phyloP scores from a whole-genome alignment of 1,140 invertebrate species.

The Subanguina moxae region DNA sequence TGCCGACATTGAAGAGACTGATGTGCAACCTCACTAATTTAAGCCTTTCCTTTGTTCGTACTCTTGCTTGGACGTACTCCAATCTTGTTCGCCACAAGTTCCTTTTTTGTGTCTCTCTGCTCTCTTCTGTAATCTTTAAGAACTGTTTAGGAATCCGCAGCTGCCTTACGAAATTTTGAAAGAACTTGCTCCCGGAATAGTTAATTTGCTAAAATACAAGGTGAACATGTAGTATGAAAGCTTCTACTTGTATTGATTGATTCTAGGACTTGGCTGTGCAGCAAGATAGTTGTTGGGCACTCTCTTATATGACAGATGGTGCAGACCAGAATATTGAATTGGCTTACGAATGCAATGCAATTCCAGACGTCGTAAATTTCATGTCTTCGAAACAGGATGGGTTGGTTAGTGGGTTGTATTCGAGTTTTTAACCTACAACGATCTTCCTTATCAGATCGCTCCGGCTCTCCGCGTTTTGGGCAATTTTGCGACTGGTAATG shows the following conservation, averaged over 20 bases:
- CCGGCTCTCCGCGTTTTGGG: constrained; percentile 38
- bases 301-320: constrained; percentile 45
- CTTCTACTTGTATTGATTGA: no score
- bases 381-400: constrained; percentile 10
- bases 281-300: constrained; percentile 38
- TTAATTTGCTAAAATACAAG: constrained; percentile 7
- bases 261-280: no score
- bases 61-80: constrained; percentile 36
- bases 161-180: constrained; percentile 7
- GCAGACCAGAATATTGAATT: constrained; percentile 33
- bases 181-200: constrained; percentile 17
- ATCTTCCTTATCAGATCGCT: constrained; percentile 14
- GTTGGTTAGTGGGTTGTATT: background rate
- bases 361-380: constrained; percentile 19
- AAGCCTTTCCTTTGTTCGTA: constrained; percentile 23
- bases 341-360: background rate
- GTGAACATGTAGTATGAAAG: no score
- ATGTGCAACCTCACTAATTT: background rate
- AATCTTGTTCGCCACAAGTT: constrained; percentile 38
- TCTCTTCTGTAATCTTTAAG: no score
- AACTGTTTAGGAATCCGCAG: constrained; percentile 20
- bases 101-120: background rate
- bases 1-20: constrained; percentile 6
- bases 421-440: no score
- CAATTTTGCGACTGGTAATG: constrained; percentile 38